Conservation (phyloP, 2,113 vertebrate genomes). For the Crocuta crocuta region DNA sequence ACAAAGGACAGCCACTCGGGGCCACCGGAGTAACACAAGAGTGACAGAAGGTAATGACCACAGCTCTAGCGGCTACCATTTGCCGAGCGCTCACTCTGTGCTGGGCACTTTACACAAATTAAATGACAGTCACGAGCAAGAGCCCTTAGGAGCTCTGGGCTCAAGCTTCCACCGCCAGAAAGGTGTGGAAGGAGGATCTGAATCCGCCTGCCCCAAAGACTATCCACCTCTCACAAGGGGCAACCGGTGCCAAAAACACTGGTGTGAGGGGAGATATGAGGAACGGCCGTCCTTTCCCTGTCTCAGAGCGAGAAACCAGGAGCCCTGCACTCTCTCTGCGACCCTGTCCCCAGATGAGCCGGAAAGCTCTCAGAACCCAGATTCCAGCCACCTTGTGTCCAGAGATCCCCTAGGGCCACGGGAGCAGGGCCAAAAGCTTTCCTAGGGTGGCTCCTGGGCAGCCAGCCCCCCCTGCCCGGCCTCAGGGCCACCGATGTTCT, state of each 20-base stretch:
- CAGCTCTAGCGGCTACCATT: not conserved
- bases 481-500: not conserved
- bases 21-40: not conserved
- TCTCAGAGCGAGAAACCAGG: not conserved
- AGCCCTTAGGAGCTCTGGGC: not conserved
- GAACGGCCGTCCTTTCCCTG: not conserved
- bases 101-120: not conserved
- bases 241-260: rapidly evolving
- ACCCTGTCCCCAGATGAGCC: not conserved
- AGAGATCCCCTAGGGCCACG: not conserved
- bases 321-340: rapidly evolving
- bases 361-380: not conserved
- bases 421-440: not conserved
- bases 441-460: not conserved
- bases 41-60: not conserved
- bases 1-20: not conserved
- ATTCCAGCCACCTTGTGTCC: not conserved
- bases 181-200: not conserved
- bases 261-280: rapidly evolving
- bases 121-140: not conserved
- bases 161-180: not conserved
- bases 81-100: not conserved
- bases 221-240: not conserved
- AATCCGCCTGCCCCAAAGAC: not conserved
- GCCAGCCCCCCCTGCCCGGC: not conserved